Evolutionary conservation across 2,113 vertebrate species (phyloP).

Genomic region (Boleophthalmus pectinirostris): DNA sequence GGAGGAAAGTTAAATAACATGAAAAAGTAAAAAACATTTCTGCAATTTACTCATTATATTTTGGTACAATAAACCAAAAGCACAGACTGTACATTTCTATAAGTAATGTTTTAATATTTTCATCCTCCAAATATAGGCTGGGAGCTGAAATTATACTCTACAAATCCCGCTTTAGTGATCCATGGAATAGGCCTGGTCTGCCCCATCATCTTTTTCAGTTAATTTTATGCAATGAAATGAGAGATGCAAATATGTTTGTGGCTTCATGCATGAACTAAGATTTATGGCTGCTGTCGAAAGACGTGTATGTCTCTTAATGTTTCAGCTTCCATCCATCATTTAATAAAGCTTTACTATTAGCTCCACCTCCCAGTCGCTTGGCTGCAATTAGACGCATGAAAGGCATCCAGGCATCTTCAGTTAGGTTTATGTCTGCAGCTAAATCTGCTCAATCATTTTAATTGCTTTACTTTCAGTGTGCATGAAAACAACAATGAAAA

Average conservation of each 20-base stretch:
- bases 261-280: slow-evolving; percentile 64
- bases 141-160: slow-evolving; percentile 42
- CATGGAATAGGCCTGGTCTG: slow-evolving; percentile 43
- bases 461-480: slow-evolving; percentile 1
- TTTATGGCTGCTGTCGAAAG: slow-evolving; percentile 61
- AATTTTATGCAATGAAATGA: slow-evolving; percentile 54
- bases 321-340: slow-evolving; percentile 61
- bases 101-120: slow-evolving; percentile 43
- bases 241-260: slow-evolving; percentile 67
- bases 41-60: slow-evolving; percentile 29
- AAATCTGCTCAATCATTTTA: slow-evolving; percentile 18
- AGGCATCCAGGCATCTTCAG: slow-evolving; percentile 29
- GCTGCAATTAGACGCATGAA: slow-evolving; percentile 57
- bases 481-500: slow-evolving; percentile 13
- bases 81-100: slow-evolving; percentile 27
- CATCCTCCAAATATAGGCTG: slow-evolving; percentile 30
- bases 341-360: slow-evolving; percentile 65
- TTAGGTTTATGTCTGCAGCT: slow-evolving; percentile 19
- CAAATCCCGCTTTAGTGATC: slow-evolving; percentile 52
- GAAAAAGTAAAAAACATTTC: background rate
- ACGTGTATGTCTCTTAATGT: slow-evolving; percentile 55
- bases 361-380: slow-evolving; percentile 51
- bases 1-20: background rate
- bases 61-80: slow-evolving; percentile 10
- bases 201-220: slow-evolving; percentile 58